phyloP scores from a whole-genome alignment of 2,797 vertebrate genomes.

The Hyperoplus lanceolatus region DNA sequence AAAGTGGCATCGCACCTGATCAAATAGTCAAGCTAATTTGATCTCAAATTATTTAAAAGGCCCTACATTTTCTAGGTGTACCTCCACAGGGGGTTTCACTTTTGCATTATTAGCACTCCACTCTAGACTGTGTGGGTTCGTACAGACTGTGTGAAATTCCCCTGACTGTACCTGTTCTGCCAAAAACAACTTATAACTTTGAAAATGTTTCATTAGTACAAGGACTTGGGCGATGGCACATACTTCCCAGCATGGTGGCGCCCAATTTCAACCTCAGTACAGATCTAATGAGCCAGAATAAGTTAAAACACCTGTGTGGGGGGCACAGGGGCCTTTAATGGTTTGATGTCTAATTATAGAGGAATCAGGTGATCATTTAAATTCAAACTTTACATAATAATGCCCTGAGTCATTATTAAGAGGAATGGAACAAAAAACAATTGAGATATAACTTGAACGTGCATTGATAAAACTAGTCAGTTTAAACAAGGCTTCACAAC shows the following conservation, averaged over 20 bases:
- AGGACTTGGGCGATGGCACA: slow-evolving; percentile 1
- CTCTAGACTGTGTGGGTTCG: slow-evolving; percentile 6
- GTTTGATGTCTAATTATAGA: slow-evolving; percentile 3
- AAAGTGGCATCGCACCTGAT: not conserved
- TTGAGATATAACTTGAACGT: not conserved
- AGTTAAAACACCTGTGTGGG: slow-evolving; percentile 22
- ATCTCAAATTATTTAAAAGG: not conserved
- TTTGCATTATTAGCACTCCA: slow-evolving; percentile 5
- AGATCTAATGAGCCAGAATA: slow-evolving; percentile 13
- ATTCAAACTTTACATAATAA: not conserved
- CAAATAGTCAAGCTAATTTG: not conserved
- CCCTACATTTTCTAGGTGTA: not conserved
- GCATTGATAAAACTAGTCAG: not conserved
- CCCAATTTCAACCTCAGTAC: slow-evolving; percentile 7
- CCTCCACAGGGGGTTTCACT: not conserved
- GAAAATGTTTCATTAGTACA: slow-evolving; percentile 3
- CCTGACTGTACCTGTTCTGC: not conserved
- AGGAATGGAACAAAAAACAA: not conserved
- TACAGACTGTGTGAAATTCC: not conserved
- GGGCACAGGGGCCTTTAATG: not conserved
- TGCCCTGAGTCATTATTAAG: not conserved
- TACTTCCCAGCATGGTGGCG: not conserved
- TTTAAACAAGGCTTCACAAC: not conserved
- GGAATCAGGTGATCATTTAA: slow-evolving; percentile 3
- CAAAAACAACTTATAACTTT: slow-evolving; percentile 8